Conservation (phyloP, 1,140 invertebrate genomes). For the Panagrolaimus sp. region DNA sequence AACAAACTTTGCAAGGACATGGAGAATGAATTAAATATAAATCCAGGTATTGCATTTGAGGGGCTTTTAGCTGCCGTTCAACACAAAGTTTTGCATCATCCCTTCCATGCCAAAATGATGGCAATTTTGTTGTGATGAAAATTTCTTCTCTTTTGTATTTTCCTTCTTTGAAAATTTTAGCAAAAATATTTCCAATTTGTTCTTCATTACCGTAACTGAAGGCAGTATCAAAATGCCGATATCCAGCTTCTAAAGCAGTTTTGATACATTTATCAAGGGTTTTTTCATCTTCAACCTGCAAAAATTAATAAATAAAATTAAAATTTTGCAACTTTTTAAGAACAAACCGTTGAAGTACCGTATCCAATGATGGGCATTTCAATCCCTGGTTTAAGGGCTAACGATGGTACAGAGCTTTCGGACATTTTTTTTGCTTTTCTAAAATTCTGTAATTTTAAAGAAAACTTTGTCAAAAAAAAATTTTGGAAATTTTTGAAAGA, state of each 20-base stretch:
- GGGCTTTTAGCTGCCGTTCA: conserved; percentile 24
- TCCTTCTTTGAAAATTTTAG: conserved; percentile 50
- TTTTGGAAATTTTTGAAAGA: no score
- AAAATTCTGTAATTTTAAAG: no score
- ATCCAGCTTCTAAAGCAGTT: conserved; percentile 29
- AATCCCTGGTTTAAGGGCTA: no score
- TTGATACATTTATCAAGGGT: conserved; percentile 15
- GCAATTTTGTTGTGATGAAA: conserved; percentile 71
- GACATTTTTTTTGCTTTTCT: no score
- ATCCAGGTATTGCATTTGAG: conserved; percentile 34
- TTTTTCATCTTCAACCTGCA: conserved; percentile 9
- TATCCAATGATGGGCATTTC: no score
- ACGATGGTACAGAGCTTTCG: no score
- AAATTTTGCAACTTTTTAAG: no score
- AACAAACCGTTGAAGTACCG: no score
- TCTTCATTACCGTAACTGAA: conserved; percentile 71
- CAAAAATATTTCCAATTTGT: conserved; percentile 67
- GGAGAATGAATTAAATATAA: conserved; percentile 31
- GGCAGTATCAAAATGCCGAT: conserved; percentile 67
- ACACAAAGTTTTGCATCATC: conserved; percentile 16
- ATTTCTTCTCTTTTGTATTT: conserved; percentile 69
- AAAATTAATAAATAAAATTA: neutral
- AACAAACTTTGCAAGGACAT: conserved; percentile 22
- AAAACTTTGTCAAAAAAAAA: no score
- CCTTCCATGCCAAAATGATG: conserved; percentile 55